A percentile compares a stretch with the other conserved stretches of the same genome.
Conservation (phyloP, 2,113 vertebrate genomes). For the Muscicapa adusta region DNA sequence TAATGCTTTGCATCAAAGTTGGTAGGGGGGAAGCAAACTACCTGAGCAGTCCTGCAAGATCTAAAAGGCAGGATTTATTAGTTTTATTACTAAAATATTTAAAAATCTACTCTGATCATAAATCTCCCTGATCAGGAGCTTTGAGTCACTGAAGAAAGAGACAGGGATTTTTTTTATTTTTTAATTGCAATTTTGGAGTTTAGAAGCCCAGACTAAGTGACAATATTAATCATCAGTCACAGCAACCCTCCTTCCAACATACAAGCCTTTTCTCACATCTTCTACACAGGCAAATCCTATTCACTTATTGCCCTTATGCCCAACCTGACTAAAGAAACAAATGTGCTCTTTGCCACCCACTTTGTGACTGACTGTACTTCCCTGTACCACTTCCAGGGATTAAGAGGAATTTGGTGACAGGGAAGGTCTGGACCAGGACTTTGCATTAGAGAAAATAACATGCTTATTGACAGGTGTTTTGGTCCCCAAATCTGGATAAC, state of each 20-base stretch:
- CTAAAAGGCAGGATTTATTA: constrained; percentile 25
- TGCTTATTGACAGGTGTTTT: neutral
- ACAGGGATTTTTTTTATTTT: neutral
- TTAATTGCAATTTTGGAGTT: neutral
- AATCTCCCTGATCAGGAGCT: neutral
- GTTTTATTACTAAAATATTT: constrained; percentile 34
- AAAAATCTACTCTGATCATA: neutral
- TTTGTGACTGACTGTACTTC: neutral
- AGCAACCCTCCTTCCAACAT: neutral
- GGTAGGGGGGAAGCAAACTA: neutral
- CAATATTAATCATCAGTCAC: constrained; percentile 58
- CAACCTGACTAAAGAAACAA: neutral
- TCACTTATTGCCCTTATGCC: neutral
- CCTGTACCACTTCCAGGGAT: neutral
- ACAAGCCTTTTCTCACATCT: neutral
- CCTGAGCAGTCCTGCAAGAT: neutral
- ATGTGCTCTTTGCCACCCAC: neutral
- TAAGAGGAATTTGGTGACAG: neutral
- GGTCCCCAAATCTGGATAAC: neutral
- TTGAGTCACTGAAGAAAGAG: neutral
- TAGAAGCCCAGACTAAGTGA: neutral
- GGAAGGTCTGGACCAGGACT: neutral
- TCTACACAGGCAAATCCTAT: neutral
- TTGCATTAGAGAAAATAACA: neutral
- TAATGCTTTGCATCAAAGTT: neutral